Base-by-base conservation (phyloP, 2,888 invertebrate genomes). In the Conops quadrifasciatus region DNA sequence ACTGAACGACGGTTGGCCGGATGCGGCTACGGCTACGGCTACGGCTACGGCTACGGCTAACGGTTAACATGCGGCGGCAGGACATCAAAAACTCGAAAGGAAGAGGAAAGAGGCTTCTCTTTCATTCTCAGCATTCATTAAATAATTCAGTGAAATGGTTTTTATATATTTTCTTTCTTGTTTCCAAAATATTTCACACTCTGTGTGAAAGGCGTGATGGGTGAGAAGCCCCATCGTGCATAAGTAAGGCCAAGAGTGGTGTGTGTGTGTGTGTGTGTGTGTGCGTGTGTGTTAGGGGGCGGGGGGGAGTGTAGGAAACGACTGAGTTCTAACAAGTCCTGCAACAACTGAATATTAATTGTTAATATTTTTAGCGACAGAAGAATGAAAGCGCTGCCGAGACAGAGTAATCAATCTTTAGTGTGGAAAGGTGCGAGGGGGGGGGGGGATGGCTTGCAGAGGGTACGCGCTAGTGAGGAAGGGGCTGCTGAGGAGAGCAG, bases 331-430 rank as follows among this genome's bases (percentile, higher is more conserved):
- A 7, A 36, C 49, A 1, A 13, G 28, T 28, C 9, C 58, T 28
- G 26, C 58, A 58, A 36, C 36, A 36, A 28, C 26, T 58, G 67
- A 56, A 67, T 67, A 67, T 67, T 67, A 67, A 67, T 67, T 58
- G 67, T 58, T 67, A 67, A 58, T 43, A 67, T 51, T 36, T 36
- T n/a, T 19, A 45, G 43, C 45, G 58, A 28, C 58, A 58, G 36
- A 43, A 56, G 67, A 58, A 67, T 58, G 15, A 67, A 45, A 58
- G 36, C 28, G 24, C n/a, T 65, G 49, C 65, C 36, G 36, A 65
- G 51, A 45, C 58, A 30, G 58, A 45, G 43, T 53, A 66, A 66
- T 53, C 56, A 53, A 66, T 53, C 43, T 58, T 16, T 49, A n/a
- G 49, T 26, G 49, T 9, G n/a, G 51, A 19, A 45, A 15, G 5